Conservation (phyloP, 2,797 vertebrate species). For the Pelobates cultripes region DNA sequence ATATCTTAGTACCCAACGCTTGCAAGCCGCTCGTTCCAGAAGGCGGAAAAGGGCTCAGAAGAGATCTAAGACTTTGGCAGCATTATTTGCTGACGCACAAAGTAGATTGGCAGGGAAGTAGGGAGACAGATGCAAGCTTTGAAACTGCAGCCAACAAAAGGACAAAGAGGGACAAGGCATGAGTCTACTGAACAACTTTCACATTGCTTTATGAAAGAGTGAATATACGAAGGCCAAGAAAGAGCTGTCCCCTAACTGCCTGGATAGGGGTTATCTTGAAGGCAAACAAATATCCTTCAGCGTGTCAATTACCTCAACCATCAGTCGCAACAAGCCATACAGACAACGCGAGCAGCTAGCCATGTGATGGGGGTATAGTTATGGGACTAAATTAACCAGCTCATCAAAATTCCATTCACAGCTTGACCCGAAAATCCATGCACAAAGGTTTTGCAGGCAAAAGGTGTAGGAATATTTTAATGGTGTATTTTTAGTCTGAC, state of each 20-base stretch:
- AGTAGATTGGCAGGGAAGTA: conserved; percentile 51
- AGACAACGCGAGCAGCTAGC: too few species aligned
- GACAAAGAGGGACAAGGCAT: conserved; percentile 47
- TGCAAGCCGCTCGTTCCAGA: conserved; percentile 37
- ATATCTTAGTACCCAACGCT: conserved; percentile 38
- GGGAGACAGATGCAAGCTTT: conserved; percentile 52
- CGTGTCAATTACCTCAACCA: not conserved
- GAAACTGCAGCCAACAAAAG: conserved; percentile 48
- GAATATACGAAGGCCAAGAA: not conserved
- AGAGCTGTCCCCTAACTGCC: not conserved
- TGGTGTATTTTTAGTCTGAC: too few species aligned
- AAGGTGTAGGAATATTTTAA: too few species aligned
- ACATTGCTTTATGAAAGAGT: conserved; percentile 22
- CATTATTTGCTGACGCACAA: conserved; percentile 54
- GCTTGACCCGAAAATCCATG: too few species aligned
- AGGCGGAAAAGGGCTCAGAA: conserved; percentile 50
- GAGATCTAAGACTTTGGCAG: conserved; percentile 54
- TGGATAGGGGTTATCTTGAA: not conserved
- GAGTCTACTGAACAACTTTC: conserved; percentile 41
- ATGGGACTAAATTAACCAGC: too few species aligned
- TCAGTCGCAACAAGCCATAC: not conserved
- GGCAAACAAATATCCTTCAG: not conserved
- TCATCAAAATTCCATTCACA: too few species aligned
- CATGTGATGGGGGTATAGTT: too few species aligned
- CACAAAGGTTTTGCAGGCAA: too few species aligned